phyloP scores from a whole-genome alignment of 2,113 vertebrate genomes.

The Rhodinocichla rosea region DNA sequence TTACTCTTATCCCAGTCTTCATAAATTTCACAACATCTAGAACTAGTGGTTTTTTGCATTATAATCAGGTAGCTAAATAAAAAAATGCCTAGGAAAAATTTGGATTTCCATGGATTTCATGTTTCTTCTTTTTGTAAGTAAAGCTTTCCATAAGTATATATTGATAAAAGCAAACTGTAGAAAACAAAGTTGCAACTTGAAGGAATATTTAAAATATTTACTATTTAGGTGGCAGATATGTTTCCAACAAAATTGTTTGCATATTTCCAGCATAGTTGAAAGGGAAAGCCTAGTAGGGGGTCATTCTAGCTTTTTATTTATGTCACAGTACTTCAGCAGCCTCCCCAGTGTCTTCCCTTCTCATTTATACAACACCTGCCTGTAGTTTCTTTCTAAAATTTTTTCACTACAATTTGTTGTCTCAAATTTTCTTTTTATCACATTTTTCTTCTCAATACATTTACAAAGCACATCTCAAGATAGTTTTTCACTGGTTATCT shows the following conservation, averaged over 20 bases:
- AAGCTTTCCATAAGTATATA: accelerated
- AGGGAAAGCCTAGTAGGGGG: neutral
- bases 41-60: neutral
- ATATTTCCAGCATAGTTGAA: neutral
- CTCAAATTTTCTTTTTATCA: neutral
- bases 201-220: neutral
- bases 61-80: neutral
- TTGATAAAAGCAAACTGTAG: neutral
- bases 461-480: neutral
- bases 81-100: neutral
- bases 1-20: neutral
- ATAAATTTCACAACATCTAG: neutral
- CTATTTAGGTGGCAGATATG: neutral
- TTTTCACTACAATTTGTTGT: neutral
- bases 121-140: neutral
- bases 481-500: neutral
- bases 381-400: neutral
- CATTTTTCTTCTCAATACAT: neutral
- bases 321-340: neutral
- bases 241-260: neutral
- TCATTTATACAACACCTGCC: neutral
- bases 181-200: neutral
- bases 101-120: neutral
- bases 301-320: neutral
- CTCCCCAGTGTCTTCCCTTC: neutral